Percentiles rank a stretch among this genome's conserved stretches.
These are phyloP conservation scores for Melopsittacus undulatus DNA, from an alignment of 2,797 vertebrate genomes.

Conservation along the genomic window DNA sequence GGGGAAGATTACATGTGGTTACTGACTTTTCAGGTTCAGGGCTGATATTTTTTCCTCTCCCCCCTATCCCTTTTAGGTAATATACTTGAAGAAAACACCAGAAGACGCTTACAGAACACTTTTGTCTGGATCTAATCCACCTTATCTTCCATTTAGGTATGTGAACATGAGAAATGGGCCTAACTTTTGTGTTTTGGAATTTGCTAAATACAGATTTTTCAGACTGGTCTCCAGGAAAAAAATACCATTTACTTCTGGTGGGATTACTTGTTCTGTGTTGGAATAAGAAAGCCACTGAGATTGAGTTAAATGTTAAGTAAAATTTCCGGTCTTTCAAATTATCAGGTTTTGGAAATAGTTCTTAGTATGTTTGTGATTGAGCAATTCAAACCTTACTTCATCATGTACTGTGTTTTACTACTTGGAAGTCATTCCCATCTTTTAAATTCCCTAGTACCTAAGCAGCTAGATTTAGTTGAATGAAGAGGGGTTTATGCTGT, in stretches of 20 bases:
- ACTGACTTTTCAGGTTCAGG: not conserved
- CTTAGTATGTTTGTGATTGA: not conserved
- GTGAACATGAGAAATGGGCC: not conserved
- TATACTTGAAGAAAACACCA: conserved; percentile 95
- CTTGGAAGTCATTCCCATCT: not conserved
- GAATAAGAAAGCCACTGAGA: not conserved
- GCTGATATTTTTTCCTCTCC: not conserved
- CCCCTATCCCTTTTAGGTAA: conserved; percentile 78
- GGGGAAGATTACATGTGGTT: not conserved
- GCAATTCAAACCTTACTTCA: not conserved
- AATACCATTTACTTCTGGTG: not conserved
- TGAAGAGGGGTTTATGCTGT: not conserved
- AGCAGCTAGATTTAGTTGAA: not conserved
- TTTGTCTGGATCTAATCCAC: conserved; percentile 88
- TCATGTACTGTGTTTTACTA: not conserved
- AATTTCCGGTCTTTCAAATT: not conserved
- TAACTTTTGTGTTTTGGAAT: not conserved
- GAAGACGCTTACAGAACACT: conserved; percentile 92
- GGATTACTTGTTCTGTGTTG: not conserved
- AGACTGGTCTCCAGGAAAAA: not conserved
- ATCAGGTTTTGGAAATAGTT: not conserved
- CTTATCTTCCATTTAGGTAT: conserved; percentile 96
- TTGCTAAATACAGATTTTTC: not conserved
- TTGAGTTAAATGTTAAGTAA: not conserved
- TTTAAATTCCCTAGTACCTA: not conserved